phyloP scores from a whole-genome alignment of 2,113 vertebrate genomes.

The Typhlomys cinereus region DNA sequence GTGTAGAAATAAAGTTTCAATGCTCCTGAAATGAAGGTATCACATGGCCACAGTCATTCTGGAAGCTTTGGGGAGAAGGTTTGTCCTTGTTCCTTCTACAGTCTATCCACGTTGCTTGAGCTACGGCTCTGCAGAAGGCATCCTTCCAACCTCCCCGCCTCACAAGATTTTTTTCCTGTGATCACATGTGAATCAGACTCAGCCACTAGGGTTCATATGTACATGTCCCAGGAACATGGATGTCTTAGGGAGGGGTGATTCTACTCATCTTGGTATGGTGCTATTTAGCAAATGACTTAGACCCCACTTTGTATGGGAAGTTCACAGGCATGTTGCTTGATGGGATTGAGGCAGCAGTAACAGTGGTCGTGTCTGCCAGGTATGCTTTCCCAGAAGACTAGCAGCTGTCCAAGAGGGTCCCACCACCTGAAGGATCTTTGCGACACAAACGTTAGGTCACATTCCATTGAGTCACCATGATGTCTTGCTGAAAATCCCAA shows the following conservation, averaged over 20 bases:
- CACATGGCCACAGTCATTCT: not conserved
- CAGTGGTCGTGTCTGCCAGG: not conserved
- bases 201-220: not conserved
- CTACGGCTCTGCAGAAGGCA: not conserved
- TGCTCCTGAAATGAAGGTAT: not conserved
- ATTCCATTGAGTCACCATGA: not conserved
- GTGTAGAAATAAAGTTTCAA: not conserved
- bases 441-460: not conserved
- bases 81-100: not conserved
- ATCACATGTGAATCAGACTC: not conserved
- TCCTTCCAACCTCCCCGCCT: not conserved
- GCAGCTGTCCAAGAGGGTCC: not conserved
- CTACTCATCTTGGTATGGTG: not conserved
- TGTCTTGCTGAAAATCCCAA: not conserved
- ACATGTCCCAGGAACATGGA: not conserved
- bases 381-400: not conserved
- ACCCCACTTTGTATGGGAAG: fast-evolving
- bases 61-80: not conserved
- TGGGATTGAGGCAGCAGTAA: not conserved
- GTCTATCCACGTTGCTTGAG: not conserved
- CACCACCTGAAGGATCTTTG: not conserved
- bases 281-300: not conserved
- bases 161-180: not conserved
- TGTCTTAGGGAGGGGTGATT: not conserved
- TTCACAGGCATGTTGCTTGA: no score